A percentile compares a stretch with the other conserved stretches of the same genome.
Conservation (phyloP, 2,113 vertebrate genomes). For the Podocnemis expansa region DNA sequence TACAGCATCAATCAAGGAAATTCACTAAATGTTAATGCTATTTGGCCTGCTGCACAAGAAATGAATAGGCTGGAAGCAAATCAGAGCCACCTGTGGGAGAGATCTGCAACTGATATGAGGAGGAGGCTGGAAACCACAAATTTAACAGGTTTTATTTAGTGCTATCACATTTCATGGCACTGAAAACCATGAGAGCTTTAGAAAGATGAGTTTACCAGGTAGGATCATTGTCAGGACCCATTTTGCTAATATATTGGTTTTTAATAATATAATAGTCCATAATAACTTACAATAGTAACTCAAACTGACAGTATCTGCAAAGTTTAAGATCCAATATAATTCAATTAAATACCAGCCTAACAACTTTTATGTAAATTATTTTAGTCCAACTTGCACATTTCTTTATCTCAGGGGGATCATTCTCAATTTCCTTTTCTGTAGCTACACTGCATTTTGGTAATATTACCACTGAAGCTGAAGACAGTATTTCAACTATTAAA, state of each 20-base stretch:
- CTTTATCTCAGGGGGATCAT: slow-evolving; percentile 50
- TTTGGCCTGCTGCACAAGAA: slow-evolving; percentile 34
- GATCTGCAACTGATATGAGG: neutral
- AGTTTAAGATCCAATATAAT: slow-evolving; percentile 24
- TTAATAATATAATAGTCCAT: slow-evolving; percentile 23
- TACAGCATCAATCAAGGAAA: neutral
- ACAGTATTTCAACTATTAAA: slow-evolving; percentile 56
- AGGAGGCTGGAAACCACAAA: slow-evolving; percentile 26
- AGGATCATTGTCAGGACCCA: slow-evolving; percentile 22
- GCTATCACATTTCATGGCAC: neutral
- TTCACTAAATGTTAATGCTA: neutral
- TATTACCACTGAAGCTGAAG: slow-evolving; percentile 50
- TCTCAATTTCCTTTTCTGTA: slow-evolving; percentile 53
- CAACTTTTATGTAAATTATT: slow-evolving; percentile 56
- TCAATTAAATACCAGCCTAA: slow-evolving; percentile 56
- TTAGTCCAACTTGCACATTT: slow-evolving; percentile 21
- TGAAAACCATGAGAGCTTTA: neutral
- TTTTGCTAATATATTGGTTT: slow-evolving; percentile 31
- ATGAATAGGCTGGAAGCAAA: slow-evolving; percentile 25
- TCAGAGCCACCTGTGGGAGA: slow-evolving; percentile 21
- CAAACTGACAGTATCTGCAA: slow-evolving; percentile 32
- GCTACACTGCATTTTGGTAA: slow-evolving; percentile 44
- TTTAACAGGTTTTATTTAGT: slow-evolving; percentile 25
- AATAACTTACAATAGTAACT: slow-evolving; percentile 34
- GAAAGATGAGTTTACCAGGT: slow-evolving; percentile 33